Conservation (phyloP, 2,113 vertebrate species). For the Oxygymnocypris stewartii region DNA sequence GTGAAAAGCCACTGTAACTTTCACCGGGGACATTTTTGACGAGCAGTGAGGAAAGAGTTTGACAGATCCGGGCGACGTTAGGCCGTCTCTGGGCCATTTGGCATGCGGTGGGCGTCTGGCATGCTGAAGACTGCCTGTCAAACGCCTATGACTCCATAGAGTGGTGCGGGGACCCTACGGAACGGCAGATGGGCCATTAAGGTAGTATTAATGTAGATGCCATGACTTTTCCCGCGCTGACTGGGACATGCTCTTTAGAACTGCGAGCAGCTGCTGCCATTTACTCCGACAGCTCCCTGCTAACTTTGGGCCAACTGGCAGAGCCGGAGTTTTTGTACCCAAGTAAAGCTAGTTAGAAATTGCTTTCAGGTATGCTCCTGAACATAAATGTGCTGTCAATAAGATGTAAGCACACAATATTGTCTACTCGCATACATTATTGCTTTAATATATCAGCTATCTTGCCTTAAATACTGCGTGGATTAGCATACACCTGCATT, state of each 20-base stretch:
- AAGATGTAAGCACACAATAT: slow-evolving; percentile 21
- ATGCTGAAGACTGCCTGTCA: slow-evolving; percentile 99
- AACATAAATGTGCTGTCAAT: slow-evolving; percentile 27
- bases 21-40: slow-evolving; percentile 74
- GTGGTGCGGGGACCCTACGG: slow-evolving; percentile 98
- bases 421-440: slow-evolving; percentile 13
- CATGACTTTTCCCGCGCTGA: slow-evolving; percentile 99
- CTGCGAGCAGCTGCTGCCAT: slow-evolving; percentile 99
- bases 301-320: slow-evolving; percentile 99
- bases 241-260: slow-evolving; percentile 99
- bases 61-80: slow-evolving; percentile 96
- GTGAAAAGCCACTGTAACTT: slow-evolving; percentile 74
- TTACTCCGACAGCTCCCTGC: slow-evolving; percentile 99
- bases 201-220: slow-evolving; percentile 99
- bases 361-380: slow-evolving; percentile 40
- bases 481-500: slow-evolving; percentile 14
- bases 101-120: slow-evolving; percentile 95
- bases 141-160: slow-evolving; percentile 99
- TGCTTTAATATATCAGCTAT: neutral
- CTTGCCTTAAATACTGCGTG: neutral
- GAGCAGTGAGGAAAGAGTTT: slow-evolving; percentile 89
- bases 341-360: slow-evolving; percentile 69
- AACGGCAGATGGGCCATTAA: slow-evolving; percentile 99
- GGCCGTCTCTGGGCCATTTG: slow-evolving; percentile 98
- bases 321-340: slow-evolving; percentile 89